These are phyloP conservation scores for Sycophila sp. DNA, from an alignment of 1,140 invertebrate genomes.

Conservation along the genomic window DNA sequence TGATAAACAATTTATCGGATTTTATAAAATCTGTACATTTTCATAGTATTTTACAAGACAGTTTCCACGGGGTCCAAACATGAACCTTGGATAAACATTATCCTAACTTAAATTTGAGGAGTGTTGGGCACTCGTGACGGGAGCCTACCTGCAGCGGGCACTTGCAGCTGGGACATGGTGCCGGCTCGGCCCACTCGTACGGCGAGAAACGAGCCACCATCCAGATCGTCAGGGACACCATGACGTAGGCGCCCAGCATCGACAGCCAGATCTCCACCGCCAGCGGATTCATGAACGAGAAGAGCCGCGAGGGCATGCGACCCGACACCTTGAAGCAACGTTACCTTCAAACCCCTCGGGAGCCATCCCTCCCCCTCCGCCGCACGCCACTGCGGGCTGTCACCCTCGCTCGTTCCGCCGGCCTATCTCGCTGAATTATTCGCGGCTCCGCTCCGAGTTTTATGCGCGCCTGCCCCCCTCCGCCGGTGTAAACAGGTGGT, in stretches of 20 bases:
- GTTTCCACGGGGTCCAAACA: too few species aligned
- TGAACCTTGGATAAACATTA: too few species aligned
- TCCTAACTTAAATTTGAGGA: too few species aligned
- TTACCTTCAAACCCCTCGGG: too few species aligned
- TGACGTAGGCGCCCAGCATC: constrained; percentile 73
- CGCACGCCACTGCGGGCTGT: constrained; percentile 36
- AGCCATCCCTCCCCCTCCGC: too few species aligned
- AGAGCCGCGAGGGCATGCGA: constrained; percentile 71
- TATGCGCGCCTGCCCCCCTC: neutral
- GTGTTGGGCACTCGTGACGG: constrained; percentile 53
- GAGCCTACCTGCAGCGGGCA: constrained; percentile 63
- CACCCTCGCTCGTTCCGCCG: constrained; percentile 27
- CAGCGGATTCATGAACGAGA: constrained; percentile 78
- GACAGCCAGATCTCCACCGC: constrained; percentile 77
- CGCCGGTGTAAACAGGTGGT: neutral
- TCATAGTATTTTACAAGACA: too few species aligned
- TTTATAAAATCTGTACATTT: too few species aligned
- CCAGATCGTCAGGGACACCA: constrained; percentile 78
- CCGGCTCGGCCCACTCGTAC: constrained; percentile 76
- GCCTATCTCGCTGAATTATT: constrained; percentile 1
- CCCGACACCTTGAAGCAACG: constrained; percentile 71
- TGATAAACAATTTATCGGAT: too few species aligned
- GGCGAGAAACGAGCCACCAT: constrained; percentile 77
- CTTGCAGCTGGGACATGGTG: constrained; percentile 68
- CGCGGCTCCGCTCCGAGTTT: too few species aligned